Conservation (phyloP, 2,113 vertebrate genomes). For the Alouatta palliata region DNA sequence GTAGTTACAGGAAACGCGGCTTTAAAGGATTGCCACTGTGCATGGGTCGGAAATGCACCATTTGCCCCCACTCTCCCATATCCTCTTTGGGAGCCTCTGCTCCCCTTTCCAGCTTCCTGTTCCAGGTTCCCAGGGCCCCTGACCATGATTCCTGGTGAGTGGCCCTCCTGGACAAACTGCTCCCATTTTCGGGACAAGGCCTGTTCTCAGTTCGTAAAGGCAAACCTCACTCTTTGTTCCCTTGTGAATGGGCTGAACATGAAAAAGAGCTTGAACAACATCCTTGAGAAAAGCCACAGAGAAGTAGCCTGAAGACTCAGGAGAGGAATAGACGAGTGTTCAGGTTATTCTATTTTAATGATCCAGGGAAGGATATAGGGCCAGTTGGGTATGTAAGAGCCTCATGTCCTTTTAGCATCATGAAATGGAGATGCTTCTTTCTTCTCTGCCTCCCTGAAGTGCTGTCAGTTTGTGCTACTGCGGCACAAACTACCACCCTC, state of each 20-base stretch:
- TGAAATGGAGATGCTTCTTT: not conserved
- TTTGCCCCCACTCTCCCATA: not conserved
- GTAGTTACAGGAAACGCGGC: not conserved
- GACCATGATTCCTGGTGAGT: not conserved
- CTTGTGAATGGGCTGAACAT: not conserved
- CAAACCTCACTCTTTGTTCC: not conserved
- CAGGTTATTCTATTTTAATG: not conserved
- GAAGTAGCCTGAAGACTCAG: not conserved
- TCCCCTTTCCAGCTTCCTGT: not conserved
- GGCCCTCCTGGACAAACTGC: not conserved
- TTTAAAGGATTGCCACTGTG: not conserved
- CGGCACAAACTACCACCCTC: not conserved
- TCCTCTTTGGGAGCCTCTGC: not conserved
- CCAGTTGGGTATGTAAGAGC: not conserved
- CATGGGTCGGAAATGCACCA: accelerated
- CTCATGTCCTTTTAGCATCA: not conserved
- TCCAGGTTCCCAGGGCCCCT: not conserved
- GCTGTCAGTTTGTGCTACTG: not conserved
- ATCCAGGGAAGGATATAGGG: not conserved
- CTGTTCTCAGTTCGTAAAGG: not conserved
- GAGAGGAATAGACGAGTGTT: not conserved
- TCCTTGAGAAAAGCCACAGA: not conserved
- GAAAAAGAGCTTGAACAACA: not conserved
- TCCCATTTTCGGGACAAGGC: not conserved
- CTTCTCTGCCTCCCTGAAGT: not conserved